Conservation (phyloP, 2,113 vertebrate genomes). For the Corapipo altera region DNA sequence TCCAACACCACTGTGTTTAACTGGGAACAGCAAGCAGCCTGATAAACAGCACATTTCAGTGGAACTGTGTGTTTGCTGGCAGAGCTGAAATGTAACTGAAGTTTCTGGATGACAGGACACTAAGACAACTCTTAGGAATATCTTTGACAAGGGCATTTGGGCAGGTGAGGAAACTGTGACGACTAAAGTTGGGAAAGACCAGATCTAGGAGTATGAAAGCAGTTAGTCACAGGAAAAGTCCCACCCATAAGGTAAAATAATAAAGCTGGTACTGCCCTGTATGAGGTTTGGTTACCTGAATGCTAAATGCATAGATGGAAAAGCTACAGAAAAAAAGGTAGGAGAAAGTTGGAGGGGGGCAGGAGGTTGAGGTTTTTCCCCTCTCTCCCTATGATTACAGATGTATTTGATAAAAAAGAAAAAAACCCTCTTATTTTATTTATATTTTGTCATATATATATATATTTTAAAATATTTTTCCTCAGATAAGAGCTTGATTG, state of each 20-base stretch:
- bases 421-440: background rate
- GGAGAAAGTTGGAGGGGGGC: background rate
- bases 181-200: background rate
- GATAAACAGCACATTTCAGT: background rate
- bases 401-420: background rate
- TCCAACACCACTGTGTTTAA: background rate
- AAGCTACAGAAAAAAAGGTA: background rate
- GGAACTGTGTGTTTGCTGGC: background rate
- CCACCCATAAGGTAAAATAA: background rate
- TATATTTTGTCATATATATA: background rate
- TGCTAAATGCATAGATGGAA: background rate
- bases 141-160: background rate
- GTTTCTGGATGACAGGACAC: background rate
- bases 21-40: background rate
- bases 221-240: background rate
- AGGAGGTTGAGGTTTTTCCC: background rate
- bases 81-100: background rate
- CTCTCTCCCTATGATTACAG: background rate
- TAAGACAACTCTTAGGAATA: background rate
- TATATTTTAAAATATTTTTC: background rate
- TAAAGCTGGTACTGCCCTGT: background rate
- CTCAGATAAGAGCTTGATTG: background rate
- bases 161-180: background rate
- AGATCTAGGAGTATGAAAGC: background rate
- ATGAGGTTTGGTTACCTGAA: background rate